Evolutionary conservation across 2,888 invertebrate genomes (phyloP), one percentile per base, ranked within the genome.

Genomic region (Sicus ferrugineus): DNA sequence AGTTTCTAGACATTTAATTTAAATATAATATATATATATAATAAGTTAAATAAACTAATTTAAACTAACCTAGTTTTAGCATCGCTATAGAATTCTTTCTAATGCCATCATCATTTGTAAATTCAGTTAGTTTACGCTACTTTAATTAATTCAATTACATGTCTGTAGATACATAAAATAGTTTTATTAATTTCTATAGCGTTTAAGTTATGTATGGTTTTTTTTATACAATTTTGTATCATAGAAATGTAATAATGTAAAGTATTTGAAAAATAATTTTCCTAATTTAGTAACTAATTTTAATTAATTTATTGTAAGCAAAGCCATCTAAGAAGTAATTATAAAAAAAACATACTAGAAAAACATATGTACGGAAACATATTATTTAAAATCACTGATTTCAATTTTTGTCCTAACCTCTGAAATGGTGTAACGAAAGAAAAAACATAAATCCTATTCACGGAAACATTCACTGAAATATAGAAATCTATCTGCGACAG

Each of bases 61-160:
- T 42, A n/a, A 7, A 42, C 4, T 42, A 42, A 7, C 5, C n/a
- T 42, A 42, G 11, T 42, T 42, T 1, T 42, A 42, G n/a, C n/a
- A 42, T 42, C n/a, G n/a, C n/a, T n/a, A n/a, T n/a, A n/a, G n/a
- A n/a, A n/a, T n/a, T n/a, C n/a, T n/a, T n/a, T n/a, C n/a, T n/a
- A n/a, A n/a, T n/a, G 46, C 42, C 70, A 71, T 73, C 70, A 69
- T 76, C 78, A 78, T 78, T 77, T 79, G 79, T 79, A 79, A 77
- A 79, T 79, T 79, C 75, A 78, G 77, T 78, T 78, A 72, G 72
- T 66, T 4, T 26, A 61, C 19, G 23, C 30, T 56, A 61, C 26
- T 31, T 34, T 31, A 34, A 6, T 50, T 21, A n/a, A 31, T 21
- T 21, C 23, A 38, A 38, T 14, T 9, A 42, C 7, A 62, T 48